Evolutionary conservation across 2,888 invertebrate species (phyloP).

Genomic region (Hypena proboscidalis): DNA sequence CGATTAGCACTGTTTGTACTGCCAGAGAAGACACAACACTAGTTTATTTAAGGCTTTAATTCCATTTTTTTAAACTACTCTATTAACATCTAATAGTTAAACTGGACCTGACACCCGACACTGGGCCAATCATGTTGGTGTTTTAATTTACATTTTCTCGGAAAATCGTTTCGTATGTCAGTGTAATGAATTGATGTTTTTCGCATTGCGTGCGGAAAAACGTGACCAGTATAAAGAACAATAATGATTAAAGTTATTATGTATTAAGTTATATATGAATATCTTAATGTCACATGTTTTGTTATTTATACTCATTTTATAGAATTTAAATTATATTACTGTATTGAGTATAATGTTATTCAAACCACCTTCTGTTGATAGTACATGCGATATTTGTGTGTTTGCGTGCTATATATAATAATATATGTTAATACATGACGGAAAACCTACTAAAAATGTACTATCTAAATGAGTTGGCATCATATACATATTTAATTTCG

Average conservation of each 20-base stretch:
- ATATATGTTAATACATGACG: slow-evolving; percentile 20
- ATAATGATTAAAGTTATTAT: neutral
- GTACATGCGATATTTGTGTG: slow-evolving; percentile 4
- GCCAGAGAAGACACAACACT: no score
- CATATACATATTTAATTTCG: slow-evolving; percentile 27
- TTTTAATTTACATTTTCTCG: no score
- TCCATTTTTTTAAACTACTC: no score
- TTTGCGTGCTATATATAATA: slow-evolving; percentile 11
- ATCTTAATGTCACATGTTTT: slow-evolving; percentile 2
- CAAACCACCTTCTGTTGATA: neutral
- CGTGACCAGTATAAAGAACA: neutral
- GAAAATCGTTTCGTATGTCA: no score
- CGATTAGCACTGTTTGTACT: no score
- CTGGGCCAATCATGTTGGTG: no score
- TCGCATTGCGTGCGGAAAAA: neutral
- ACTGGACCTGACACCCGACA: no score
- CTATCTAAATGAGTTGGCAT: slow-evolving; percentile 21
- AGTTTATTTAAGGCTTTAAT: no score
- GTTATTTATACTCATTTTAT: slow-evolving; percentile 4
- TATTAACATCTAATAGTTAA: no score
- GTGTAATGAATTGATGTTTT: no score
- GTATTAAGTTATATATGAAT: neutral
- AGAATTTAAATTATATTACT: slow-evolving; percentile 7
- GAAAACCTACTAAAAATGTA: slow-evolving; percentile 17
- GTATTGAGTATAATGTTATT: slow-evolving; percentile 2